phyloP scores from a whole-genome alignment of 2,797 vertebrate genomes.

The Ptychadena robeensis region DNA sequence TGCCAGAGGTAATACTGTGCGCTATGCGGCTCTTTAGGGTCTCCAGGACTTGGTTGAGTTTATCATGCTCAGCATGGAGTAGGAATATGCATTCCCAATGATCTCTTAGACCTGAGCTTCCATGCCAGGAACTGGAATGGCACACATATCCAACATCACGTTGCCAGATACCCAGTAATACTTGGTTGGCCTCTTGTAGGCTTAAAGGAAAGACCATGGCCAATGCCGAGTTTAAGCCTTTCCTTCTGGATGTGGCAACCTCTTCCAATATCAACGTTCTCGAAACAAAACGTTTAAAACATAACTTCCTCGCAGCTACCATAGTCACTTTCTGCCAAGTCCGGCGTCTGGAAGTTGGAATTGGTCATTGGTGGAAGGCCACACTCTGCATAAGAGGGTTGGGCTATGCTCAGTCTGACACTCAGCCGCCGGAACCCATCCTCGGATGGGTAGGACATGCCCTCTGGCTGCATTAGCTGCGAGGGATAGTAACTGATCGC shows the following conservation, averaged over 20 bases:
- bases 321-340: constrained; percentile 93
- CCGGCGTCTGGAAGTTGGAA: constrained; percentile 80
- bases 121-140: background rate
- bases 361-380: constrained; percentile 67
- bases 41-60: constrained; percentile 9
- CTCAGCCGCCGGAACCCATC: constrained; percentile 87
- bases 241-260: background rate
- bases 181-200: background rate
- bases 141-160: background rate
- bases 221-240: background rate
- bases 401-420: constrained; percentile 89
- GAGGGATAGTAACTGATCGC: constrained; percentile 95
- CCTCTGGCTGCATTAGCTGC: constrained; percentile 76
- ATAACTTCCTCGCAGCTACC: constrained; percentile 98
- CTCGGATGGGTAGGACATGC: constrained; percentile 77
- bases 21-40: constrained; percentile 24
- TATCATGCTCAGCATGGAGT: constrained; percentile 43
- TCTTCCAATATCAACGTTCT: background rate
- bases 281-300: constrained; percentile 77
- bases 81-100: background rate
- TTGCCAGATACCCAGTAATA: background rate
- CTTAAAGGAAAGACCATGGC: background rate
- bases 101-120: constrained; percentile 1
- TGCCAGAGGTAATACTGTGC: constrained; percentile 44
- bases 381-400: constrained; percentile 84